These are phyloP conservation scores for Pycnomerus fuliginosus DNA, from an alignment of 2,888 invertebrate genomes.

Conservation along the genomic window DNA sequence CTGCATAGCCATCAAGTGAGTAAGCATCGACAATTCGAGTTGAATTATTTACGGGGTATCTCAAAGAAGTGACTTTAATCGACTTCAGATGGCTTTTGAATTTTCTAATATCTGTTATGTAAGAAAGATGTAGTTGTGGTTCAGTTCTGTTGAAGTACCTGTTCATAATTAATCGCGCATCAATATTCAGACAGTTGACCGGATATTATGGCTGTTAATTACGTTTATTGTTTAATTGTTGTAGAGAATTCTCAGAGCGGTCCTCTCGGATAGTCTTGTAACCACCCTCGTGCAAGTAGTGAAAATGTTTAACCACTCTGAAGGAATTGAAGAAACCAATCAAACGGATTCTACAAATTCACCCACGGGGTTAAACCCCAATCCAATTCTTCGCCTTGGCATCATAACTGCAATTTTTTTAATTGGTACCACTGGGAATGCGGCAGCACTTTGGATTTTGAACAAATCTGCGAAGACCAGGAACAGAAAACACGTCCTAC, in stretches of 20 bases:
- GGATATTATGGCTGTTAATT: constrained; percentile 15
- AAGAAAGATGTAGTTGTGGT: too few relatives aligned
- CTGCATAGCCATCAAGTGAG: constrained; percentile 8
- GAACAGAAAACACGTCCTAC: constrained; percentile 78
- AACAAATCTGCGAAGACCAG: constrained; percentile 69
- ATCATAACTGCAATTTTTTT: constrained; percentile 62
- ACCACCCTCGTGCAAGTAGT: too few relatives aligned
- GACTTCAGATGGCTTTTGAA: background rate
- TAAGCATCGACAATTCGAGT: constrained; percentile 13
- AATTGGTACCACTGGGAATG: constrained; percentile 72
- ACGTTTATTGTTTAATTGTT: constrained; percentile 21
- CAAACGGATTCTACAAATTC: too few relatives aligned
- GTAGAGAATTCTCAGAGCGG: too few relatives aligned
- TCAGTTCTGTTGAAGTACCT: too few relatives aligned
- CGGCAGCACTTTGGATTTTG: constrained; percentile 73
- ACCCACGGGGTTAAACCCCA: too few relatives aligned
- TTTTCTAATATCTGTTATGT: too few relatives aligned
- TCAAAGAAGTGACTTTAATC: constrained; percentile 6
- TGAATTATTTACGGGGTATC: constrained; percentile 5
- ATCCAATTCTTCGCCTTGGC: too few relatives aligned
- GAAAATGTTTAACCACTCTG: too few relatives aligned
- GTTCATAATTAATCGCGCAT: constrained; percentile 14
- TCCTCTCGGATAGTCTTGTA: too few relatives aligned
- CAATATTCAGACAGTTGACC: constrained; percentile 9
- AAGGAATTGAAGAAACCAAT: too few relatives aligned